phyloP scores from a whole-genome alignment of 2,797 vertebrate species.

The Muscicapa striata region DNA sequence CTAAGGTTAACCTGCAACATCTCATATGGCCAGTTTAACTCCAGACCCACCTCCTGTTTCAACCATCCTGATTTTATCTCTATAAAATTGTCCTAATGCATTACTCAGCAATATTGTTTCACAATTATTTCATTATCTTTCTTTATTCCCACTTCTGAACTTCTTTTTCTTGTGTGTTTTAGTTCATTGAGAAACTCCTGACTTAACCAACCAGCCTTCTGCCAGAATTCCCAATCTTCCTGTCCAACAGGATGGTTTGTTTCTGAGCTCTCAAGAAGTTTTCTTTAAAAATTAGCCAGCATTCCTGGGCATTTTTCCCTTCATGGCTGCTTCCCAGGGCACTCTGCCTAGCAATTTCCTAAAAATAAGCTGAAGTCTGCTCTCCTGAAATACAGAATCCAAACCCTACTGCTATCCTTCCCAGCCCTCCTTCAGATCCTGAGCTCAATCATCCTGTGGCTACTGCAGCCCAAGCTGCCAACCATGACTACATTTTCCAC shows the following conservation, averaged over 20 bases:
- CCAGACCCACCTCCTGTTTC: neutral
- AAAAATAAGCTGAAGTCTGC: slow-evolving; percentile 9
- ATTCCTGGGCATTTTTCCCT: slow-evolving; percentile 37
- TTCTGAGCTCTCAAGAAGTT: neutral
- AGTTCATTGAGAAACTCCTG: slow-evolving; percentile 16
- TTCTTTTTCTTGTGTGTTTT: neutral
- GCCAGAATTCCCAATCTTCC: neutral
- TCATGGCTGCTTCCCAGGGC: slow-evolving; percentile 37
- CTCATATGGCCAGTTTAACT: neutral
- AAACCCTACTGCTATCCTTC: neutral
- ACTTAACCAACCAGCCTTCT: neutral
- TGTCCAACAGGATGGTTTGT: neutral
- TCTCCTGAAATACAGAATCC: neutral
- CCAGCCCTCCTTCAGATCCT: neutral
- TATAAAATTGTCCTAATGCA: neutral
- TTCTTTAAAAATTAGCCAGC: slow-evolving; percentile 44
- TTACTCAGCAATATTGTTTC: neutral
- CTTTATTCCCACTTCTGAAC: neutral
- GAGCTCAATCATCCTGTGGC: neutral
- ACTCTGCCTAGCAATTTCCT: slow-evolving; percentile 2
- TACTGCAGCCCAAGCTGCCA: neutral
- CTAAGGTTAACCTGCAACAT: accelerated
- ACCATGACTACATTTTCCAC: neutral
- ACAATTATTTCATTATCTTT: neutral
- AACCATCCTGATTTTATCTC: neutral